Percentiles rank a stretch among this genome's conserved stretches.
Conservation (phyloP, 1,140 invertebrate genomes). For the Diabrotica virgifera region DNA sequence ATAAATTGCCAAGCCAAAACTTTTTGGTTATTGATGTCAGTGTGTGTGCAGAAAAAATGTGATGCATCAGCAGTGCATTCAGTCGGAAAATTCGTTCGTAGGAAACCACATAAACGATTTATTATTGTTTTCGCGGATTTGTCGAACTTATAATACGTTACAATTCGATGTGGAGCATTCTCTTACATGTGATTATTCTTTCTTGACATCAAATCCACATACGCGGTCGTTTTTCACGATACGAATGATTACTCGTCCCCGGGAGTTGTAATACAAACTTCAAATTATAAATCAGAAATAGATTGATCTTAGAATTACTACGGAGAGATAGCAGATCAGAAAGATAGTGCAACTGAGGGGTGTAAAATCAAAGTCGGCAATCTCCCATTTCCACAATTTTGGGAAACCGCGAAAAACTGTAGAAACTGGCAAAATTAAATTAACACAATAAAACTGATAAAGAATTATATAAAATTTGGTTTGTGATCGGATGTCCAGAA, state of each 20-base stretch:
- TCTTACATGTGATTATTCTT: slow-evolving; percentile 6
- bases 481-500: no score
- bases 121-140: slow-evolving; percentile 13
- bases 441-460: no score
- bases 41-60: slow-evolving; percentile 4
- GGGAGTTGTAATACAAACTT: no score
- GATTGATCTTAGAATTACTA: no score
- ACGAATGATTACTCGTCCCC: neutral
- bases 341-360: no score
- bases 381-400: no score
- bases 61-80: slow-evolving; percentile 13
- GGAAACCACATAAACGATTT: slow-evolving; percentile 15
- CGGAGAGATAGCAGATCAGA: no score
- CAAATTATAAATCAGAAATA: no score
- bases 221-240: neutral
- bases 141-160: slow-evolving; percentile 15
- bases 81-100: slow-evolving; percentile 16
- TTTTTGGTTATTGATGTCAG: slow-evolving; percentile 15
- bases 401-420: no score
- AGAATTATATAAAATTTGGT: no score
- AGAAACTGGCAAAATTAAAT: no score
- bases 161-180: neutral
- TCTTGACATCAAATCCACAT: slow-evolving; percentile 3
- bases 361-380: no score
- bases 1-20: neutral